Evolutionary conservation across 2,888 invertebrate species (phyloP), one percentile per base, ranked within the genome.

Genomic region (Argyresthia albistria): DNA sequence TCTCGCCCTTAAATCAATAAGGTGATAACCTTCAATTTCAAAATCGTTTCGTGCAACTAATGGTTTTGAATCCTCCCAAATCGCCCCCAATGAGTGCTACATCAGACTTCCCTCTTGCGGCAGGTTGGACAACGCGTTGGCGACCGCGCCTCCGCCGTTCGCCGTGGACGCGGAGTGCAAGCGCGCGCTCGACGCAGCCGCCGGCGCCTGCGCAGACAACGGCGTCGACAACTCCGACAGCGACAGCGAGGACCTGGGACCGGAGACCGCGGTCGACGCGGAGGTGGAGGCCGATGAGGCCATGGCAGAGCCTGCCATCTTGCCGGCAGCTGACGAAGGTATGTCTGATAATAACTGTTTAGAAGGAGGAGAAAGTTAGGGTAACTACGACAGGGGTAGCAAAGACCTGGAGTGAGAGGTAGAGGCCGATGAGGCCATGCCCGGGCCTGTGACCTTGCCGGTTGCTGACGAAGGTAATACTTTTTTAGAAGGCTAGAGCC

Each of bases 231-330:
- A 76, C 60, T 82, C 83, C 4, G 81, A 88, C 64, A 90, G 89
- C 60, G 91, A 91, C 62, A 91, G 90, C 62, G 90, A 90, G 56
- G 92, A 93, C 73, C 88, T 93, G 59, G 94, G 93, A 3, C 93
- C 93, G 0, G 94, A 94, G 80, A 93, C 93, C 0, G 92, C 93
- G 58, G 93, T 93, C 9, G 94, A 93, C 72, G 89, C 91, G 59
- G 90, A 90, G 35, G 88, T 90, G 53, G 88, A 90, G 59, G 91
- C 90, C 56, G 80, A 79, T 3, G 76, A 79, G 72, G 68, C 66
- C 55, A 88, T 83, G 53, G 90, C 89, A 57, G 89, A 89, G 10
- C 72, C 76, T 16, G 67, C 83, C 45, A 89, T 90, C 6, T 90
- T 90, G 9, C 90, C 90, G 42, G 90, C 90, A n/a, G 89, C 82